Percentiles rank a stretch among this genome's conserved stretches.
Evolutionary conservation across 2,888 invertebrate genomes (phyloP).

Genomic region (Pachymerium ferrugineum): DNA sequence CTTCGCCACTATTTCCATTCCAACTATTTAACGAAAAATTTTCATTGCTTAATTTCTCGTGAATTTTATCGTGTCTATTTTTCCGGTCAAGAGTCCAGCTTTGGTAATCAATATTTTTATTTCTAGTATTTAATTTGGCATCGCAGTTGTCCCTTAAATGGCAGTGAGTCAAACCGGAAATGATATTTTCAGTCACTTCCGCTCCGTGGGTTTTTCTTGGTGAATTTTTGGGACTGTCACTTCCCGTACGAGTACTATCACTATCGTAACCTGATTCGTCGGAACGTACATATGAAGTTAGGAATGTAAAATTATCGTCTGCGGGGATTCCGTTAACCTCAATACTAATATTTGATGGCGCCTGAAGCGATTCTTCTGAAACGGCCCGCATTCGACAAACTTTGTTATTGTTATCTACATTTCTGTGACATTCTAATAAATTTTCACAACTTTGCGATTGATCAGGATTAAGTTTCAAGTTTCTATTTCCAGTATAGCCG

Average conservation of each 20-base stretch:
- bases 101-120: not conserved
- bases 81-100: slow-evolving; percentile 36
- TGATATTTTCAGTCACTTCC: slow-evolving; percentile 33
- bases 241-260: slow-evolving; percentile 55
- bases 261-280: slow-evolving; percentile 80
- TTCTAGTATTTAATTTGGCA: not conserved
- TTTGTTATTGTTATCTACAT: not conserved
- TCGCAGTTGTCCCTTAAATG: too few species aligned
- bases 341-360: slow-evolving; percentile 29
- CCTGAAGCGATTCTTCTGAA: slow-evolving; percentile 28
- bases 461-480: slow-evolving; percentile 27
- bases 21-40: not conserved
- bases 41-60: not conserved
- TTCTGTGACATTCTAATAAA: not conserved
- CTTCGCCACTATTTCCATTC: not conserved
- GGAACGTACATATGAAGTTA: slow-evolving; percentile 61
- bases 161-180: not conserved
- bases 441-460: slow-evolving; percentile 32
- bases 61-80: slow-evolving; percentile 24
- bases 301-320: slow-evolving; percentile 36
- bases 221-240: slow-evolving; percentile 35
- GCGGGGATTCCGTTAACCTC: not conserved
- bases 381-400: slow-evolving; percentile 10
- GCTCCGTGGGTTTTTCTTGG: slow-evolving; percentile 36
- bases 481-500: not conserved